phyloP scores from a whole-genome alignment of 1,140 invertebrate genomes.

The Bombus fervidus region DNA sequence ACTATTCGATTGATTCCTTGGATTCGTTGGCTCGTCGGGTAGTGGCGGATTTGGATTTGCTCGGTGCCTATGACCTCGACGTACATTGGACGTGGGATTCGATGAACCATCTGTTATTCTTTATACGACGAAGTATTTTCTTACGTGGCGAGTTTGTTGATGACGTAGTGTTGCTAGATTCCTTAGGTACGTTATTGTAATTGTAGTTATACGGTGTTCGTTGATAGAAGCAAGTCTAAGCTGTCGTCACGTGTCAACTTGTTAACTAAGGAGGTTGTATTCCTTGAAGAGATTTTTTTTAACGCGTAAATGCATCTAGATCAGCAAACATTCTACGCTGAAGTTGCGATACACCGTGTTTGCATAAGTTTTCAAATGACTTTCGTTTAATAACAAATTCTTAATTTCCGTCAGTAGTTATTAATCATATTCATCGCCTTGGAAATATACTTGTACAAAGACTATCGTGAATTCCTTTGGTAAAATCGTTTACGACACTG shows the following conservation, averaged over 20 bases:
- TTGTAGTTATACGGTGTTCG: not conserved
- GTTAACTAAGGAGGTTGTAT: not conserved
- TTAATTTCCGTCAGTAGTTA: not conserved
- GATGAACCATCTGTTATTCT: not conserved
- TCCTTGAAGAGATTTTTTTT: not conserved
- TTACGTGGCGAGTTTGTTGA: no score
- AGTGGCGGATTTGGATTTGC: not conserved
- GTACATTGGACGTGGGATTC: not conserved
- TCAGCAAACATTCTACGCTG: not conserved
- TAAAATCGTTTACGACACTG: not conserved
- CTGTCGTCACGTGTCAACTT: not conserved
- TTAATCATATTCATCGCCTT: not conserved
- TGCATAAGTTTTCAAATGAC: not conserved
- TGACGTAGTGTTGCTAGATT: no score
- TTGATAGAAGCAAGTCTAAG: not conserved
- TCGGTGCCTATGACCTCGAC: not conserved
- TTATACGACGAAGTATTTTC: not conserved
- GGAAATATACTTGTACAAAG: not conserved
- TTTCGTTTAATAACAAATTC: not conserved
- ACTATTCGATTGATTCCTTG: constrained; percentile 45
- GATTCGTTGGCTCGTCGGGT: not conserved
- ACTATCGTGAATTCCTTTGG: not conserved
- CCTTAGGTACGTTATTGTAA: no score
- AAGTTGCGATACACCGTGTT: not conserved
- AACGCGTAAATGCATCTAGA: not conserved